Evolutionary conservation across 2,797 vertebrate species (phyloP), one percentile per base, ranked within the genome.

Genomic region (Fistularia commersonii): DNA sequence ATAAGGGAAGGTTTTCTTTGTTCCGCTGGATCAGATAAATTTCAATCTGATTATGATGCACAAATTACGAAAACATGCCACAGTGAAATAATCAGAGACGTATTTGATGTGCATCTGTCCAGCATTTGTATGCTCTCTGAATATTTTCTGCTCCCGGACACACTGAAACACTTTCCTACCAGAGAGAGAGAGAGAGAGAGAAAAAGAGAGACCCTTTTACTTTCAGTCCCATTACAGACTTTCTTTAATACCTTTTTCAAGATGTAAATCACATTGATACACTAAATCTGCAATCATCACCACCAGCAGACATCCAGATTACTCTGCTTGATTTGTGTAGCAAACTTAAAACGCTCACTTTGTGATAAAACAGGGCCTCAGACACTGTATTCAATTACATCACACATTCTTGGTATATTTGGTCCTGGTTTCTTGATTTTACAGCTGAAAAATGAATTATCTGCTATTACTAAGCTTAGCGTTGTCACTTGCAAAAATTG

Each of bases 1-100:
- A 8, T 6, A 35, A 35, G 31, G 10, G n/a, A 59, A 14, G 7
- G 41, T 51, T 51, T 49, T 44, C 14, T 47, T 38, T 57, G 45
- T 49, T 59, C 41, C 11, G 59, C 5, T 13, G 43, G 11, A 13
- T 62, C 48, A 41, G 11, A 55, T 66, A 41, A 45, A 41, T 51
- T 57, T 0, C 11, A 39, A 49, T 43, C 12, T 68, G 13, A 11
- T 8, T 60, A 8, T 51, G 15, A 58, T 57, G 33, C 50, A 32
- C 36, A 57, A 44, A 8, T 57, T 8, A 43, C 47, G 31, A 43
- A 45, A 53, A 61, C 10, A 51, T 51, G 9, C 6, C 35, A 36
- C 9, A 36, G 35, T 54, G 32, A 35, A 7, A 45, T 67, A 74
- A 83, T 62, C 6, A 56, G 49, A 76, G 74, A 56, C 31, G 13